phyloP scores from a whole-genome alignment of 2,113 vertebrate genomes.

The Paraplagusia blochii region DNA sequence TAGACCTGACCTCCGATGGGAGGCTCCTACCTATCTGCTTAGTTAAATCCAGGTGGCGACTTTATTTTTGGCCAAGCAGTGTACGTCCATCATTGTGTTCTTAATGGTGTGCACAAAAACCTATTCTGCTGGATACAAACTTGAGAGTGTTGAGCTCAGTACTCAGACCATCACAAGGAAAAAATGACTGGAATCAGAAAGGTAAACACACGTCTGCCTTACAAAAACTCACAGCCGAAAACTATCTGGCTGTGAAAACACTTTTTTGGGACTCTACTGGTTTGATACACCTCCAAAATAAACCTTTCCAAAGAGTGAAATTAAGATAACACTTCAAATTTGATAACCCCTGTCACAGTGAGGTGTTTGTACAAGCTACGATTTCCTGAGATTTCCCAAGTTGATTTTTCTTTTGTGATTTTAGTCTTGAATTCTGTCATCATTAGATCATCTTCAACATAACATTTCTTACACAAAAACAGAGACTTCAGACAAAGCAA shows the following conservation, averaged over 20 bases:
- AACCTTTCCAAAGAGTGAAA: conserved; percentile 22
- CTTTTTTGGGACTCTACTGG: conserved; percentile 26
- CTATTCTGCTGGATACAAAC: not conserved
- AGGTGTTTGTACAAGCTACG: conserved; percentile 50
- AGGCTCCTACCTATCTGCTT: too few relatives aligned
- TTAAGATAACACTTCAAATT: conserved; percentile 34
- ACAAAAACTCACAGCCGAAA: conserved; percentile 22
- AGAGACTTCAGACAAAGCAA: not conserved
- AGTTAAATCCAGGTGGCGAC: too few relatives aligned
- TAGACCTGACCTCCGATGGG: too few relatives aligned
- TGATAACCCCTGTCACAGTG: conserved; percentile 30
- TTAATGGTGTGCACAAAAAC: too few relatives aligned
- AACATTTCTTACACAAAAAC: conserved; percentile 6
- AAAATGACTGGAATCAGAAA: conserved; percentile 38
- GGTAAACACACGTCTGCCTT: conserved; percentile 25
- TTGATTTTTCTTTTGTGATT: conserved; percentile 34
- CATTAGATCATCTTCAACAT: too few relatives aligned
- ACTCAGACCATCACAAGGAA: conserved; percentile 3
- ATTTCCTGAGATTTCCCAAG: conserved; percentile 47
- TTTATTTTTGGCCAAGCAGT: too few relatives aligned
- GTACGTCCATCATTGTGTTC: too few relatives aligned
- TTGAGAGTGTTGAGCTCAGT: not conserved
- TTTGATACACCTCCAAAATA: conserved; percentile 42
- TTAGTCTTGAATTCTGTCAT: conserved; percentile 11
- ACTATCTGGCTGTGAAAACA: conserved; percentile 26